These are phyloP conservation scores for Lemur catta DNA, from an alignment of 2,797 vertebrate genomes.

Conservation along the genomic window DNA sequence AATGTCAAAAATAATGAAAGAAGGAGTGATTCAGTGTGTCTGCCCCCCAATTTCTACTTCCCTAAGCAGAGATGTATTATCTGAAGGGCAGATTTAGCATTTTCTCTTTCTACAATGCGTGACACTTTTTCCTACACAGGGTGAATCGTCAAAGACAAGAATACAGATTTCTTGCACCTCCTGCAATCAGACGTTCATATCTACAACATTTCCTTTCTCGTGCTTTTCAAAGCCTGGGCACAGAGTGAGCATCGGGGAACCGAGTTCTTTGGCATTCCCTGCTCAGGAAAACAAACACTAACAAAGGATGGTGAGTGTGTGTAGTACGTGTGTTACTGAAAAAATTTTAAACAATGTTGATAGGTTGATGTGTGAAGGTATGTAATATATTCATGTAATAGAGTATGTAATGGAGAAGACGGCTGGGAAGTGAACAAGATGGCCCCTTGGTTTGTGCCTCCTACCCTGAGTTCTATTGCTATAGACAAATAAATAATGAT, in stretches of 20 bases:
- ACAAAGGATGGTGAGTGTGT: neutral
- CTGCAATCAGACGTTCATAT: neutral
- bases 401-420: neutral
- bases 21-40: constrained; percentile 80
- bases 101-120: constrained; percentile 49
- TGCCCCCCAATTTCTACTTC: constrained; percentile 69
- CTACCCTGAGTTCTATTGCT: neutral
- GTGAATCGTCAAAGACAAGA: neutral
- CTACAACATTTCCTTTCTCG: neutral
- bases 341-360: neutral
- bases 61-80: constrained; percentile 70
- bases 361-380: neutral
- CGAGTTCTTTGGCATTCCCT: neutral
- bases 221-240: neutral
- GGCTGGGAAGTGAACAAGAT: neutral
- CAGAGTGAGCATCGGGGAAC: neutral
- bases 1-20: constrained; percentile 87
- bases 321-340: neutral
- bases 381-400: neutral
- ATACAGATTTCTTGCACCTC: neutral
- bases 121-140: neutral
- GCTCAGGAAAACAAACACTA: neutral
- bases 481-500: neutral
- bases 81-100: constrained; percentile 59
- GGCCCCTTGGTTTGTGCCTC: neutral